Evolutionary conservation across 92 coral and sea anemone species (phyloP).

Genomic region (Porites divaricata): DNA sequence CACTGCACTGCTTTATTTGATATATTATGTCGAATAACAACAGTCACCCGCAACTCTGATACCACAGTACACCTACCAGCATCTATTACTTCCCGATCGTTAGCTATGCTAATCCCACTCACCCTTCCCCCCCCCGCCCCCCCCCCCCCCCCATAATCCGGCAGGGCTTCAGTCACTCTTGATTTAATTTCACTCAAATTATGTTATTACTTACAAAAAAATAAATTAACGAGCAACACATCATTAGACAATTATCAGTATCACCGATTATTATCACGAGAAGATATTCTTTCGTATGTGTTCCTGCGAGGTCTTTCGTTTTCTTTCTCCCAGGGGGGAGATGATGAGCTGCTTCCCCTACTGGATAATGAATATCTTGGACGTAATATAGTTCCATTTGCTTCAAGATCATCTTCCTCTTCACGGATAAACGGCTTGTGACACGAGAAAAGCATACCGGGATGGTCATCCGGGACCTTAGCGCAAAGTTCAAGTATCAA

Average conservation of each 20-base stretch:
- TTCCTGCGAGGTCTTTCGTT: slow-evolving; percentile 21
- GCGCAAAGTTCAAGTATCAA: slow-evolving; percentile 96
- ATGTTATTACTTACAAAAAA: no score
- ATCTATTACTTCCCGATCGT: no score
- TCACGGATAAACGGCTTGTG: slow-evolving; percentile 91
- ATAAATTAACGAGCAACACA: neutral
- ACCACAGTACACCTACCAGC: no score
- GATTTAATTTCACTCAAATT: neutral
- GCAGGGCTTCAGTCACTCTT: neutral
- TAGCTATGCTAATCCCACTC: neutral
- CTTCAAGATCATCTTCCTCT: slow-evolving; percentile 69
- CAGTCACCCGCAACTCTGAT: no score
- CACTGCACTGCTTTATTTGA: no score
- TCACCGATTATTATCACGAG: slow-evolving; percentile 17
- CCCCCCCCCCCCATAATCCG: neutral
- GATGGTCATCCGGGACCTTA: slow-evolving; percentile 99
- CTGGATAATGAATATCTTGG: slow-evolving; percentile 41
- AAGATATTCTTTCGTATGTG: slow-evolving; percentile 35
- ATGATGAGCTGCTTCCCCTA: slow-evolving; percentile 25
- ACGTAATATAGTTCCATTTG: slow-evolving; percentile 24
- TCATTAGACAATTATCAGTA: neutral
- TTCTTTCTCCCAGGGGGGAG: neutral
- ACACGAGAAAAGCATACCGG: slow-evolving; percentile 99
- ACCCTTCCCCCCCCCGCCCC: neutral
- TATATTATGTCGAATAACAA: no score